Percentiles rank a stretch among this genome's conserved stretches.
phyloP scores from a whole-genome alignment of 64 coral and sea anemone genomes.

The Acropora yongei region DNA sequence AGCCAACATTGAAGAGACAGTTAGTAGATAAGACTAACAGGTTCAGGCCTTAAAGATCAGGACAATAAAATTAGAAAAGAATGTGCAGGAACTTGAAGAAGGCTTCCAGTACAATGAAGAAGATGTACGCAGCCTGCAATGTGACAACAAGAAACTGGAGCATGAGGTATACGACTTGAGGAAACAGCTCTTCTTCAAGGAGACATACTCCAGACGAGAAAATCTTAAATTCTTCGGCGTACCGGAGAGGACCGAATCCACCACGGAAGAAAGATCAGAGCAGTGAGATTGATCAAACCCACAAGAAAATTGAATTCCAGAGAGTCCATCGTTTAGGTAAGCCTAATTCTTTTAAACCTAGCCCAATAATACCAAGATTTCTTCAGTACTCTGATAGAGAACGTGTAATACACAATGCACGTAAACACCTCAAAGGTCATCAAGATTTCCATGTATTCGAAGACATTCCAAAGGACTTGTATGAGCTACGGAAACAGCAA shows the following conservation, averaged over 20 bases:
- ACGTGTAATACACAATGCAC: not conserved
- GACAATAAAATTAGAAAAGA: not conserved
- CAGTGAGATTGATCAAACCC: not conserved
- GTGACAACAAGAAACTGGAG: not conserved
- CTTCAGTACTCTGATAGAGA: constrained; percentile 1
- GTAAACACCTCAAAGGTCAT: not conserved
- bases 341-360: not conserved
- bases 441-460: too few relatives aligned
- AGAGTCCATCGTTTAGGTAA: not conserved
- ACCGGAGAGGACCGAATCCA: not conserved
- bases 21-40: not conserved
- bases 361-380: constrained; percentile 4
- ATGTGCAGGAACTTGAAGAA: not conserved
- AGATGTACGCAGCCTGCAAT: not conserved
- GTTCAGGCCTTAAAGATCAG: not conserved
- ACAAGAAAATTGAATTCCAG: not conserved
- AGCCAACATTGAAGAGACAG: not conserved
- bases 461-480: too few relatives aligned
- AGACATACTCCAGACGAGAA: not conserved
- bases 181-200: not conserved
- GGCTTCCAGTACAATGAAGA: not conserved
- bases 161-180: not conserved
- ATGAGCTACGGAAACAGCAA: not conserved
- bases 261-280: not conserved
- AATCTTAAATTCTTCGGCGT: not conserved